Evolutionary conservation across 2,888 invertebrate genomes (phyloP).

Genomic region (Agrilus mali): DNA sequence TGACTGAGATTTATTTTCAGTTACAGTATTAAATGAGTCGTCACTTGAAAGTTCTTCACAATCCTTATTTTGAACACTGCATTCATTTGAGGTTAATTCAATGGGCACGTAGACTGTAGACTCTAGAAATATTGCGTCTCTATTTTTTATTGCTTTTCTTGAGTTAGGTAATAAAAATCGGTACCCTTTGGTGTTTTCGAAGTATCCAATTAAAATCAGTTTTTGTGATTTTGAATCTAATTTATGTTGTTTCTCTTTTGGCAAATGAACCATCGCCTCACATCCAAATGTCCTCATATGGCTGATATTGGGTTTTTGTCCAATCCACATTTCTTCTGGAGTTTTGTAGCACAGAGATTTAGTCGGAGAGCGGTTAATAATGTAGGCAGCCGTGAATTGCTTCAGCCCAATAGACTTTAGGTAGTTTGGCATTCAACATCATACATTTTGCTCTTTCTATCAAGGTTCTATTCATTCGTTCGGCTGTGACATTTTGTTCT

Average conservation of each 20-base stretch:
- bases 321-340: conserved; percentile 25
- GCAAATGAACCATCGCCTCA: conserved; percentile 21
- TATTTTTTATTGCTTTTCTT: no score
- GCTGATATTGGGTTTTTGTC: conserved; percentile 21
- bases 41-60: no score
- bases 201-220: conserved; percentile 23
- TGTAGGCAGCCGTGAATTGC: conserved; percentile 10
- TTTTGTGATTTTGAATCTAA: conserved; percentile 21
- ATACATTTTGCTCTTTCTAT: conserved; percentile 12
- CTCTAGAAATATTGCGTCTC: no score
- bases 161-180: no score
- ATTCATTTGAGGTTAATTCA: no score
- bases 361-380: conserved; percentile 6
- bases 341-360: conserved; percentile 11
- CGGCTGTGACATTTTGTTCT: conserved; percentile 14
- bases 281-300: conserved; percentile 27
- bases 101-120: no score
- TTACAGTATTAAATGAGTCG: no score
- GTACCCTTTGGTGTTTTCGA: no score
- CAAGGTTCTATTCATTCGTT: no score
- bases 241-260: conserved; percentile 21
- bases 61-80: no score
- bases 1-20: no score
- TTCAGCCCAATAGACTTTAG: conserved; percentile 9
- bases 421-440: conserved; percentile 7